These are phyloP conservation scores for Anolis carolinensis DNA, from an alignment of 2,113 vertebrate genomes.

Conservation along the genomic window DNA sequence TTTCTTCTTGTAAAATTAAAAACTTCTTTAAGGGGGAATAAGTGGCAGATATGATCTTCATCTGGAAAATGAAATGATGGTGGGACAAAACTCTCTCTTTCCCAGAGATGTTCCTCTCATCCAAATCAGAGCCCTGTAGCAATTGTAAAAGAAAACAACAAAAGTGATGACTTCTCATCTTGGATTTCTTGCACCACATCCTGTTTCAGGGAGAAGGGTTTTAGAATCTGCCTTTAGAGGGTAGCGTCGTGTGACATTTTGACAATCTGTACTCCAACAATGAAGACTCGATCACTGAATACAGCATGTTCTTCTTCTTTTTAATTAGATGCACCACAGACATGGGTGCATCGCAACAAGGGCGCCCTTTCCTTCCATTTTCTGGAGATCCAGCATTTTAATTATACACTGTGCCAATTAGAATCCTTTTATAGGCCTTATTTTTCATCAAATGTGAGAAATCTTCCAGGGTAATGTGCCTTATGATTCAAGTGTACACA, in stretches of 20 bases:
- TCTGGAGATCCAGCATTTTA: constrained; percentile 21
- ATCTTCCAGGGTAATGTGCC: constrained; percentile 50
- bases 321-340: constrained; percentile 30
- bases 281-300: constrained; percentile 10
- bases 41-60: not conserved
- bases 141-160: not conserved
- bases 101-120: not conserved
- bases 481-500: constrained; percentile 72
- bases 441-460: constrained; percentile 54
- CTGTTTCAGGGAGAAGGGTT: not conserved
- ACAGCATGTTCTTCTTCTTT: not conserved
- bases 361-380: not conserved
- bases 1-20: too few relatives aligned
- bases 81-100: not conserved
- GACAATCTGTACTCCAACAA: not conserved
- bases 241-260: constrained; percentile 42
- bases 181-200: too few relatives aligned
- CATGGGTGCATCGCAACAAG: not conserved
- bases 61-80: not conserved
- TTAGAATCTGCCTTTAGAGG: constrained; percentile 44
- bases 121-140: not conserved
- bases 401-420: constrained; percentile 46
- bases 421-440: constrained; percentile 49
- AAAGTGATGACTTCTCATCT: not conserved
- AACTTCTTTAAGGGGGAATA: too few relatives aligned